A percentile compares a stretch with the other conserved stretches of the same genome.
Evolutionary conservation across 2,888 invertebrate genomes (phyloP).

Genomic region (Hemistola chrysoprasaria): DNA sequence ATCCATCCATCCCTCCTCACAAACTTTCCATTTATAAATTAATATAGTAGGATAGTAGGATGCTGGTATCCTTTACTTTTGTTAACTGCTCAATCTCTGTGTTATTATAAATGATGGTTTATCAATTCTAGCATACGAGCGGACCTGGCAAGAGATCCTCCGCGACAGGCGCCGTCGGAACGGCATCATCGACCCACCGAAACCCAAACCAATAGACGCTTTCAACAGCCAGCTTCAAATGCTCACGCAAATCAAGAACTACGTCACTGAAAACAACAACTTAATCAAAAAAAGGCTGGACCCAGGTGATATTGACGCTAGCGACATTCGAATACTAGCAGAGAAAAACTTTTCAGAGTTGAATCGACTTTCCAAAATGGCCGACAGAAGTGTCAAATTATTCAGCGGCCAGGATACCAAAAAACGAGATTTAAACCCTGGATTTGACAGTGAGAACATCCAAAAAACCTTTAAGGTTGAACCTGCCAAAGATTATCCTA

Average conservation of each 20-base stretch:
- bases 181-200: conserved; percentile 49
- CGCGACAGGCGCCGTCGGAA: conserved; percentile 83
- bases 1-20: no score
- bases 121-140: conserved; percentile 79
- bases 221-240: conserved; percentile 62
- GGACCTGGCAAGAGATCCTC: conserved; percentile 84
- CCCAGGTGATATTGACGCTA: conserved; percentile 32
- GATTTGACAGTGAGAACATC: conserved; percentile 68
- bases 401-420: conserved; percentile 60
- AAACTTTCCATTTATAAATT: no score
- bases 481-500: conserved; percentile 44
- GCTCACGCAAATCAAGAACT: conserved; percentile 70
- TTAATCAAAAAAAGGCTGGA: conserved; percentile 69
- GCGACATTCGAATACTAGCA: conserved; percentile 60
- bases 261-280: conserved; percentile 71
- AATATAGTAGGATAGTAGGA: no score
- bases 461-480: conserved; percentile 43
- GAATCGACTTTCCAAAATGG: conserved; percentile 71
- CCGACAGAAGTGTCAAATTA: conserved; percentile 68
- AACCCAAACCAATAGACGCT: conserved; percentile 10
- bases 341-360: conserved; percentile 75
- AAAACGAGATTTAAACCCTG: conserved; percentile 65
- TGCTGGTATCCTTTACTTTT: no score
- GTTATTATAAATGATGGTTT: background rate
- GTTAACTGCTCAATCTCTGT: no score